Evolutionary conservation across 2,797 vertebrate genomes (phyloP).

Genomic region (Sylvia borin): DNA sequence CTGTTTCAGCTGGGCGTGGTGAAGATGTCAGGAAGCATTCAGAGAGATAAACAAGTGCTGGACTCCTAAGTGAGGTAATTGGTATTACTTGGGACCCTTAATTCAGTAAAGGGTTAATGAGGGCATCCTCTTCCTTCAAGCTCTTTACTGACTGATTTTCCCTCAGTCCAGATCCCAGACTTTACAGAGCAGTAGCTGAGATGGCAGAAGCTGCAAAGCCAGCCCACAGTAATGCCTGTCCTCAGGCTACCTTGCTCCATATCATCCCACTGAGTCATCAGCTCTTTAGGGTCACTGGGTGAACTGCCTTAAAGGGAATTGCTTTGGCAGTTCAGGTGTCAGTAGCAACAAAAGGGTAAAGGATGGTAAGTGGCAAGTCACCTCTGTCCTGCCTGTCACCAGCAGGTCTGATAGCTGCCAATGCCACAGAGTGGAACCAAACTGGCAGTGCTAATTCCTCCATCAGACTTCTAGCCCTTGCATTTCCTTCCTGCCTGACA

Average conservation of each 20-base stretch:
- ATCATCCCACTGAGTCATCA: not conserved
- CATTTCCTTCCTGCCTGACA: not conserved
- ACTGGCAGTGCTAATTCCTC: not conserved
- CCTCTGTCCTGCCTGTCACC: not conserved
- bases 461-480: not conserved
- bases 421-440: rapidly evolving
- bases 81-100: not conserved
- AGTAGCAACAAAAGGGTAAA: not conserved
- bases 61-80: not conserved
- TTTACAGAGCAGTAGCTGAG: not conserved
- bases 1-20: not conserved
- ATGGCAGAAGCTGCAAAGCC: not conserved
- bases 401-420: not conserved
- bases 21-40: not conserved
- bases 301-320: not conserved
- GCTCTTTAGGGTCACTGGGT: not conserved
- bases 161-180: not conserved
- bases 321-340: not conserved
- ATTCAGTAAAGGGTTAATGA: not conserved
- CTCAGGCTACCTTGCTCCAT: not conserved
- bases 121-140: not conserved
- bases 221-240: not conserved
- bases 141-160: not conserved
- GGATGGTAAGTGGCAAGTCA: not conserved
- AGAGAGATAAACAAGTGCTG: not conserved